Evolutionary conservation across 1,140 invertebrate genomes (phyloP), one percentile per base, ranked within the genome.

Genomic region (Aculops lycopersici): DNA sequence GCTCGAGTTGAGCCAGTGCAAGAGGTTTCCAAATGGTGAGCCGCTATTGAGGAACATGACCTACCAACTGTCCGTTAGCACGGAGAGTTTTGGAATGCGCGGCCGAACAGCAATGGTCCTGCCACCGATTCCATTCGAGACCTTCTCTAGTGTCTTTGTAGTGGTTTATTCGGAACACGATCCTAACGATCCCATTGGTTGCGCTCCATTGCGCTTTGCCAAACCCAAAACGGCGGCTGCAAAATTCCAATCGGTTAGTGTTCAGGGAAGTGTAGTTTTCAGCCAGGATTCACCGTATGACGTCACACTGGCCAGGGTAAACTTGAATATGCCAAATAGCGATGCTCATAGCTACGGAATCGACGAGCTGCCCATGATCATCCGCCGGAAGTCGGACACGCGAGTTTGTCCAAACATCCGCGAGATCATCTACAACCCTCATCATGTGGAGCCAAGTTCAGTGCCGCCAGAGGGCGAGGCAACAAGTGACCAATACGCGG

Each of bases 401-500:
- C 50, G 52, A 36, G 50, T 61, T 3, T 64, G 60, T 41, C 47
- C 51, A 17, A 50, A 50, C 17, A 52, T 53, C 19, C 47, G 46
- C 53, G 52, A 19, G 54, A 56, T 20, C 53, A 62, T 53, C 20
- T 64, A 57, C 44, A 64, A 66, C 50, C 64, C 64, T 2, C 59
- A 58, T 43, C 50, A 53, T 20, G 51, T 59, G 14, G 48, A 54
- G 40, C 44, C 31, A 48, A 51, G 43, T 50, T 50, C 16, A 35
- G 46, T 45, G 44, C 55, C 40, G 48, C 47, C 21, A 14, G 42
- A 45, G 36, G 47, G 47, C 17, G 8, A 19, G n/a, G 50, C 49
- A 17, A 80, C 77, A 4, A 73, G 77, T 55, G 76, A 88, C 54
- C 72, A 77, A 50, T 88, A 83, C 50, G 67, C 74, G 2, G 55